A percentile compares a stretch with the other conserved stretches of the same genome.
Conservation (phyloP, 2,113 vertebrate genomes). For the Dromaius novaehollandiae region DNA sequence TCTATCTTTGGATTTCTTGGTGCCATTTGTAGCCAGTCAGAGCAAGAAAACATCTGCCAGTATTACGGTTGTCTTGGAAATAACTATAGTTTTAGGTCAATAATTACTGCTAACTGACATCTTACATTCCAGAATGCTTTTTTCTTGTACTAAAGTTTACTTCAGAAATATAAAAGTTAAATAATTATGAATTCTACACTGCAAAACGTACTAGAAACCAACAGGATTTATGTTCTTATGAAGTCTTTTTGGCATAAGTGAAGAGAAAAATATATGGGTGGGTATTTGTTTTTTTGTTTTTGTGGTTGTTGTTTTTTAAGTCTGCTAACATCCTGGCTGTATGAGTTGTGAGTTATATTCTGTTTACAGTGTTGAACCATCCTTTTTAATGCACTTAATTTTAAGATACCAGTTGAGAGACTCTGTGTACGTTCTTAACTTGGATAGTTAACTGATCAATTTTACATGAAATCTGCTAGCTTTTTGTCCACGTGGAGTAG, state of each 20-base stretch:
- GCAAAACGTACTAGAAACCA: neutral
- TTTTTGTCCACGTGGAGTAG: neutral
- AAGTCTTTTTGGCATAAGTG: neutral
- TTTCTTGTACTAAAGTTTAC: neutral
- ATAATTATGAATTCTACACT: neutral
- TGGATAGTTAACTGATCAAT: neutral
- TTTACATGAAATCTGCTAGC: neutral
- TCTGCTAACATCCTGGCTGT: neutral
- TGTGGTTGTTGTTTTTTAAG: neutral
- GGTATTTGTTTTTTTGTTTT: too few species aligned
- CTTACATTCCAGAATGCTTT: conserved; percentile 30
- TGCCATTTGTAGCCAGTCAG: conserved; percentile 14
- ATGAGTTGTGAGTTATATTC: neutral
- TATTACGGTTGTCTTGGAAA: conserved; percentile 21
- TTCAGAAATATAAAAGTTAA: neutral
- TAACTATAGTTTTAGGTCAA: conserved; percentile 36
- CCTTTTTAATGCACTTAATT: neutral
- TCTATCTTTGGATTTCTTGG: conserved; percentile 11
- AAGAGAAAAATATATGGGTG: neutral
- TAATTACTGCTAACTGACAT: conserved; percentile 2
- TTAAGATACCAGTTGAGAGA: neutral
- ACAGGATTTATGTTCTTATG: neutral
- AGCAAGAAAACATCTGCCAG: conserved; percentile 51
- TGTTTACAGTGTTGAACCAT: neutral
- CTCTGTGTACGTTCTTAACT: neutral